Evolutionary conservation across 2,888 invertebrate species (phyloP).

Genomic region (Altica lythri): DNA sequence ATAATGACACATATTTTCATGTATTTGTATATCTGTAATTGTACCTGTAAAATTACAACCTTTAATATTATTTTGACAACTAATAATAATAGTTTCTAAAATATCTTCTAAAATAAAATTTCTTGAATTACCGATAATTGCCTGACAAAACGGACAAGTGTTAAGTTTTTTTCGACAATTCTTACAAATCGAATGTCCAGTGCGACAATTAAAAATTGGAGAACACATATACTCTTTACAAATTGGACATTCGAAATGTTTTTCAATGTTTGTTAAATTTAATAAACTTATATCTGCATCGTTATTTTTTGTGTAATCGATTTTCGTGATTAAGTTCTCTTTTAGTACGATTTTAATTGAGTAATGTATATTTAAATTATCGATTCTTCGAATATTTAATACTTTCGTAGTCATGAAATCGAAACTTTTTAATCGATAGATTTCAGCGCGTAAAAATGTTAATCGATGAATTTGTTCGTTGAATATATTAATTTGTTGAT

Average conservation of each 20-base stretch:
- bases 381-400: conserved; percentile 14
- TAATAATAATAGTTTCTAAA: conserved; percentile 40
- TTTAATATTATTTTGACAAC: conserved; percentile 42
- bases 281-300: not conserved
- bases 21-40: conserved; percentile 32
- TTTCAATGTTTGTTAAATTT: conserved; percentile 16
- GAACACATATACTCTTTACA: conserved; percentile 49
- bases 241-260: conserved; percentile 48
- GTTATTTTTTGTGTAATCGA: too few relatives aligned
- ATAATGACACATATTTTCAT: conserved; percentile 31
- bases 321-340: too few relatives aligned
- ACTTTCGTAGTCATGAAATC: conserved; percentile 33
- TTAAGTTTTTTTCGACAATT: conserved; percentile 40
- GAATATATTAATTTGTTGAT: conserved; percentile 30
- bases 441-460: conserved; percentile 20
- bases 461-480: conserved; percentile 28
- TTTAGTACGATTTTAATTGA: conserved; percentile 19
- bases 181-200: conserved; percentile 49
- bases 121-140: conserved; percentile 41
- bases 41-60: conserved; percentile 41
- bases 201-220: conserved; percentile 47
- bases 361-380: conserved; percentile 27
- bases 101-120: conserved; percentile 48
- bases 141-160: conserved; percentile 46
- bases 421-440: conserved; percentile 26